Evolutionary conservation across 2,888 invertebrate species (phyloP), one percentile per base, ranked within the genome.

Genomic region (Cataglyphis altisquamis): DNA sequence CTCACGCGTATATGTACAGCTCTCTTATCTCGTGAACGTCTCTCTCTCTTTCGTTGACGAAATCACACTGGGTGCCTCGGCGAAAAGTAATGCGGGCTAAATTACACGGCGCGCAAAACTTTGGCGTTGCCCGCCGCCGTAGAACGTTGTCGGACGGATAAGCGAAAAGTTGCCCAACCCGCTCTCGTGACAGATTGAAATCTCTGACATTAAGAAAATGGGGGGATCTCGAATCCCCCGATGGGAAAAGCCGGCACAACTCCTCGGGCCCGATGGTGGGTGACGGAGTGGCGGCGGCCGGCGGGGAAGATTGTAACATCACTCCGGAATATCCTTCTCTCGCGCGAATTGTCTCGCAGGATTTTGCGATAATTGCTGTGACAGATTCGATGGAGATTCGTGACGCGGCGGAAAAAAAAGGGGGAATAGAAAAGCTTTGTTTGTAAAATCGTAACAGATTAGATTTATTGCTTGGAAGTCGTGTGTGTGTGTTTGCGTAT

Each of bases 141-240:
- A 52, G 83, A 87, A 87, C 3, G 87, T 85, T 82, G 73, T 66
- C 52, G 57, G 62, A 57, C 25, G 83, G 66, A 83, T 83, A 82
- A 83, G 64, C 72, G 83, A 82, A 81, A 86, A 87, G 82, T 87
- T 80, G 82, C 60, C 81, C 70, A 73, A 89, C 60, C 48, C 77
- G 82, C 60, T 83, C 73, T 84, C 68, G 74, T 82, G 89, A 89
- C 86, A 88, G 86, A 89, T 90, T 86, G 89, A 88, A 88, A 89
- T 89, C 89, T 84, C 88, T 87, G 89, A 85, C 89, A 89, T 90
- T 90, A 90, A 90, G 90, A 89, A 90, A 90, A 88, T 88, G 21
- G 87, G 84, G 88, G 90, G 86, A 87, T 87, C 90, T 52, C 75
- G 64, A 57, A 63, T 86, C 21, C 21, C 82, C 90, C 89, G 39